These are phyloP conservation scores for Melospiza melodia DNA, from an alignment of 2,113 vertebrate species.

Conservation along the genomic window DNA sequence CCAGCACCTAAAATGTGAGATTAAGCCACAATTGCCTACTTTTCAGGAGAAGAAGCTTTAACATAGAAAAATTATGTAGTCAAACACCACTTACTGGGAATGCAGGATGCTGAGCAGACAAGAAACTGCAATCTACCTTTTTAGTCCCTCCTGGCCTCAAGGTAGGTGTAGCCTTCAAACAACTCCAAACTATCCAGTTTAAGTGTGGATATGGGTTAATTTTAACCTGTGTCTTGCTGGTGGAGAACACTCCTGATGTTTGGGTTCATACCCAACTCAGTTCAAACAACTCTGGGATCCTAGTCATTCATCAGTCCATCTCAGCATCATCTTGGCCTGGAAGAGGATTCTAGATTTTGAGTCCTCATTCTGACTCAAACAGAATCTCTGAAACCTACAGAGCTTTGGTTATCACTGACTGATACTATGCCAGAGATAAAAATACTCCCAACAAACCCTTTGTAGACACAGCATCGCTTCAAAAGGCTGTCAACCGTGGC, in stretches of 20 bases:
- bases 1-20: neutral
- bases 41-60: neutral
- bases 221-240: neutral
- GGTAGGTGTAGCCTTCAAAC: neutral
- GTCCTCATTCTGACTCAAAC: neutral
- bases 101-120: neutral
- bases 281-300: neutral
- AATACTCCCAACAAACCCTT: constrained; percentile 6
- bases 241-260: neutral
- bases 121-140: neutral
- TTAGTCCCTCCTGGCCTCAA: neutral
- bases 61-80: neutral
- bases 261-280: neutral
- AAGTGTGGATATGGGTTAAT: neutral
- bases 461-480: constrained; percentile 19
- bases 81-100: neutral
- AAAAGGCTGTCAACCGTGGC: constrained; percentile 18
- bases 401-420: constrained; percentile 1
- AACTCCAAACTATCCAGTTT: neutral
- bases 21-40: neutral
- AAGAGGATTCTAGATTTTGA: neutral
- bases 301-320: neutral
- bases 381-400: neutral
- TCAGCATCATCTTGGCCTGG: neutral
- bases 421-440: neutral